Conservation (phyloP, 23 tunicate genomes). For the Halocynthia aurantium region DNA sequence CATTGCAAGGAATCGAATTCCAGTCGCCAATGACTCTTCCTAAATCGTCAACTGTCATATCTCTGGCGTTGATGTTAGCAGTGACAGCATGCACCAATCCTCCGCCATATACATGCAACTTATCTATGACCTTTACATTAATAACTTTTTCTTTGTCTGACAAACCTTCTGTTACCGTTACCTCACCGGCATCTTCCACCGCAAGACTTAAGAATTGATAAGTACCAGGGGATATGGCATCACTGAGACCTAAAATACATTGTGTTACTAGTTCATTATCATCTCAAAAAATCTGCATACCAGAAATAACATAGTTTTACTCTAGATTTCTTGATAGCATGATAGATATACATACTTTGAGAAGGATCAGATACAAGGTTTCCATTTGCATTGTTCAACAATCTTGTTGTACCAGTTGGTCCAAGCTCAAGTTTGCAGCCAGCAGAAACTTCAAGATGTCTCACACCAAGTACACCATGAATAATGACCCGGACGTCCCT, state of each 20-base stretch:
- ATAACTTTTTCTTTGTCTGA: background rate
- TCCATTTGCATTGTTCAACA: background rate
- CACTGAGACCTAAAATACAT: no score
- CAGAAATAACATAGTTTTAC: no score
- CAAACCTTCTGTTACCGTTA: constrained; percentile 1
- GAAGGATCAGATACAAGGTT: background rate
- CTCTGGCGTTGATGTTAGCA: constrained; percentile 1
- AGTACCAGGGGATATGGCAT: background rate
- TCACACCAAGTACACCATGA: constrained; percentile 1
- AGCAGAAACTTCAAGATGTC: constrained; percentile 5
- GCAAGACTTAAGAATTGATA: background rate
- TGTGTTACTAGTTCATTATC: no score
- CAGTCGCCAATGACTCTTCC: constrained; percentile 13
- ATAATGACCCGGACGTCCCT: constrained; percentile 4
- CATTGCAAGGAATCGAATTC: constrained; percentile 13
- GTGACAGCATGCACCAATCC: constrained; percentile 17
- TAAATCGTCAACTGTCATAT: constrained; percentile 11
- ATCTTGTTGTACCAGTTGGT: background rate
- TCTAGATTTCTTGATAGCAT: no score
- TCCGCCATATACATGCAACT: constrained; percentile 13
- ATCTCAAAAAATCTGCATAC: no score
- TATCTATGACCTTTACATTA: background rate
- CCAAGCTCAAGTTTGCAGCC: constrained; percentile 24
- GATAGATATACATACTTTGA: no score
- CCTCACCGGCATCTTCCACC: constrained; percentile 8